These are phyloP conservation scores for Drosophila subsilvestris DNA, from an alignment of 2,888 invertebrate species.

Conservation along the genomic window DNA sequence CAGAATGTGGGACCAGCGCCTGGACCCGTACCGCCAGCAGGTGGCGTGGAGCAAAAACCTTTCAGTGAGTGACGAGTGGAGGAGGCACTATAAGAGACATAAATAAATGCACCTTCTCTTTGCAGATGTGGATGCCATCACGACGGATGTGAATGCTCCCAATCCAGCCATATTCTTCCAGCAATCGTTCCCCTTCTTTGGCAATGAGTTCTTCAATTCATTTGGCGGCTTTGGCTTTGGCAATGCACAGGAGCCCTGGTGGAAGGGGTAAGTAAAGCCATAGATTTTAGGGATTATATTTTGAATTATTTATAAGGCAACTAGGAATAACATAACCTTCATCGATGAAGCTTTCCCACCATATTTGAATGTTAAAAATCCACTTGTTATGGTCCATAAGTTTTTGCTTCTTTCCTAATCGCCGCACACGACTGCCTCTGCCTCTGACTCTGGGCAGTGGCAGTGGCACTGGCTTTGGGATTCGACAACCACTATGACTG, in stretches of 20 bases:
- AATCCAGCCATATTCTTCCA: constrained; percentile 80
- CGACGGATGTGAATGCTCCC: constrained; percentile 74
- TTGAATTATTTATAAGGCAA: too few relatives aligned
- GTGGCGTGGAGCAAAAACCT: constrained; percentile 67
- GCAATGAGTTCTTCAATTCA: constrained; percentile 82
- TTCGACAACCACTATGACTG: constrained; percentile 13
- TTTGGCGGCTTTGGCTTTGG: constrained; percentile 82
- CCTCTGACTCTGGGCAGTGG: constrained; percentile 28
- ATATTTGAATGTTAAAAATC: constrained; percentile 6
- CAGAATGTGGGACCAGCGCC: constrained; percentile 41
- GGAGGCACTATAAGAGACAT: neutral
- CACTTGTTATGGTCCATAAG: constrained; percentile 52
- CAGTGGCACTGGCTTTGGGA: neutral
- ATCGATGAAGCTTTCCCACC: constrained; percentile 2
- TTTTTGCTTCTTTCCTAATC: constrained; percentile 58
- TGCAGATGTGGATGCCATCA: constrained; percentile 80
- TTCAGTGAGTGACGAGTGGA: constrained; percentile 69
- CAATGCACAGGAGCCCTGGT: constrained; percentile 79
- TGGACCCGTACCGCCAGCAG: constrained; percentile 12
- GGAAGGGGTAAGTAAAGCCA: constrained; percentile 82
- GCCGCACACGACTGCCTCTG: constrained; percentile 60
- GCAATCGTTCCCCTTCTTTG: constrained; percentile 82
- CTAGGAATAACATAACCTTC: too few relatives aligned
- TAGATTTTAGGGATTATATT: neutral
- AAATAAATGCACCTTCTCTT: neutral